Evolutionary conservation across 2,113 vertebrate species (phyloP).

Genomic region (Thryonomys swinderianus): DNA sequence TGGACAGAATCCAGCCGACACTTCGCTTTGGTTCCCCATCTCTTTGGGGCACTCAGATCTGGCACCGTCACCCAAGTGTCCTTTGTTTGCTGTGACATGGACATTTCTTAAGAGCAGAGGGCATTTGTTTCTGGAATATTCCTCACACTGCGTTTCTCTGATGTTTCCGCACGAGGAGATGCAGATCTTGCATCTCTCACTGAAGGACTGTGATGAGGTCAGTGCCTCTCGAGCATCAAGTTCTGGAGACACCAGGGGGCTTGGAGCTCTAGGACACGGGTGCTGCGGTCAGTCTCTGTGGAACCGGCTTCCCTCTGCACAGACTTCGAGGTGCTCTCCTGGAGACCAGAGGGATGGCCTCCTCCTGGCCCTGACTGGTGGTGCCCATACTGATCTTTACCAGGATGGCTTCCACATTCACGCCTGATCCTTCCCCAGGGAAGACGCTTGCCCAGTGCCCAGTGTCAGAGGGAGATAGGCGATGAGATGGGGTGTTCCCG

Average conservation of each 20-base stretch:
- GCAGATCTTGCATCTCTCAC: not conserved
- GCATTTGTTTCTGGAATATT: not conserved
- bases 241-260: not conserved
- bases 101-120: not conserved
- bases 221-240: not conserved
- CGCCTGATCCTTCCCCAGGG: not conserved
- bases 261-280: not conserved
- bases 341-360: not conserved
- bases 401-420: no score
- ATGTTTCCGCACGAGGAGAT: not conserved
- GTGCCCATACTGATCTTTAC: not conserved
- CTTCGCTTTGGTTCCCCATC: not conserved
- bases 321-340: not conserved
- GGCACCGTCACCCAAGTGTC: not conserved
- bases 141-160: not conserved
- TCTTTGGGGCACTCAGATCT: not conserved
- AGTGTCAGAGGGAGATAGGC: not conserved
- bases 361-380: not conserved
- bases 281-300: not conserved
- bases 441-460: not conserved
- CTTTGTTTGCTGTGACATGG: not conserved
- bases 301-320: not conserved
- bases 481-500: not conserved
- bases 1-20: not conserved
- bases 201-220: not conserved